Base-by-base conservation (phyloP, 2,113 vertebrate species). In the human region DNA sequence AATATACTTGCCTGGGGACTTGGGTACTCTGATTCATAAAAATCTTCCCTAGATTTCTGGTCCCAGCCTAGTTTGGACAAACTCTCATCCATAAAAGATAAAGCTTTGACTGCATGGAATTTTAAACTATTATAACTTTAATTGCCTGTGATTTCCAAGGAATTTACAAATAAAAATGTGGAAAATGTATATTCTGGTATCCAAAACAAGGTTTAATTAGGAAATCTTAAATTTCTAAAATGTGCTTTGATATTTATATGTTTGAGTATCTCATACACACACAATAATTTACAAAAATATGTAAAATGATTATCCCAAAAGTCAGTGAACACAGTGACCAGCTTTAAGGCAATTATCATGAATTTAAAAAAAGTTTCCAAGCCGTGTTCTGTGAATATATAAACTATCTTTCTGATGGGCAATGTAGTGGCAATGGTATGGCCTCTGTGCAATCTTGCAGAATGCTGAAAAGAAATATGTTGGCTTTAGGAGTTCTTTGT, bases 381-480 rank as follows among this genome's bases (percentile, higher is more conserved):
- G 27, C 18, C 32, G 5, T 8, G 12, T 11, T n/a, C 50, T n/a
- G 0, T 0, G 83, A 43, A 20, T 89, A 64, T 38, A 32, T 18
- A 38, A 27, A 70, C 78, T 35, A 14, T 92, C 86, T 96, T 96
- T 96, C 89, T 95, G 72, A 57, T 94, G 95, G 30, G 25, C 93
- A 27, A 61, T 32, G 16, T 1, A 22, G 23, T 23, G 43, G 90
- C 82, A 85, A 61, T 43, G 70, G 45, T 72, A 32, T 40, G 81
- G 78, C 81, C 18, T 87, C 20, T 76, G 73, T 87, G 93, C 85
- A 97, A 81, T 96, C 76, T 95, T 94, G 68, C 73, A 98, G 97
- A 90, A 96, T 97, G n/a, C 87, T 95, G 76, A 90, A 98, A 98
- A 97, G 96, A 98, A 98, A 93, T 61, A 20, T 90, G 96, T 88